Percentiles rank a stretch among this genome's conserved stretches.
These are phyloP conservation scores for Thripadectes ignobilis DNA, from an alignment of 2,797 vertebrate species.

Conservation along the genomic window DNA sequence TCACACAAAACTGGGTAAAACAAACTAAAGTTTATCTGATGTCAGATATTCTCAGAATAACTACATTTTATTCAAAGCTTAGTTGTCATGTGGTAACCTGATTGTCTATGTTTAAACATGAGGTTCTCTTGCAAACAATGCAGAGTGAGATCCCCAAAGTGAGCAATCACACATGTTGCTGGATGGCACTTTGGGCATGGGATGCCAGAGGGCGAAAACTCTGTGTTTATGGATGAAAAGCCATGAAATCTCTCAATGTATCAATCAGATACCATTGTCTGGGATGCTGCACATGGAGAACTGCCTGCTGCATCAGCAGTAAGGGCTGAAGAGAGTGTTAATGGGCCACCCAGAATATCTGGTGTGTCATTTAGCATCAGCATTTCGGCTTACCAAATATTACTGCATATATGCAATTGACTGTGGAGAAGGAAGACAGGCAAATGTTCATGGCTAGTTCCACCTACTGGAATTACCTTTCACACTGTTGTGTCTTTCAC, in stretches of 20 bases:
- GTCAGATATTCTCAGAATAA: not conserved
- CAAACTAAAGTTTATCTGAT: not conserved
- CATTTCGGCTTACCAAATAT: not conserved
- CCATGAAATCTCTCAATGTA: not conserved
- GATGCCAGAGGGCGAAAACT: not conserved
- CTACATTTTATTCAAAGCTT: not conserved
- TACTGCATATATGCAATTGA: not conserved
- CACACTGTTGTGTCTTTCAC: not conserved
- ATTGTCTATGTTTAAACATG: not conserved
- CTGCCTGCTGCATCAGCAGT: not conserved
- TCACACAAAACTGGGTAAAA: not conserved
- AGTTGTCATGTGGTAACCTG: not conserved
- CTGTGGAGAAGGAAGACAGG: not conserved
- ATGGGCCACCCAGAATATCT: not conserved
- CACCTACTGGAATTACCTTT: conserved; percentile 12
- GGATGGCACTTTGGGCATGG: not conserved
- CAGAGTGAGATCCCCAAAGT: not conserved
- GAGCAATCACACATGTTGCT: accelerated
- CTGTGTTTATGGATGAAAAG: not conserved
- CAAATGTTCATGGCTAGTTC: conserved; percentile 16
- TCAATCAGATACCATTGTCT: not conserved
- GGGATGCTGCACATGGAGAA: not conserved
- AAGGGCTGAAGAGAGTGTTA: not conserved
- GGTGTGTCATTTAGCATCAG: conserved; percentile 14
- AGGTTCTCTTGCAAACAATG: not conserved